Evolutionary conservation across 2,797 vertebrate species (phyloP), one percentile per base, ranked within the genome.

Genomic region (Protonibea diacanthus): DNA sequence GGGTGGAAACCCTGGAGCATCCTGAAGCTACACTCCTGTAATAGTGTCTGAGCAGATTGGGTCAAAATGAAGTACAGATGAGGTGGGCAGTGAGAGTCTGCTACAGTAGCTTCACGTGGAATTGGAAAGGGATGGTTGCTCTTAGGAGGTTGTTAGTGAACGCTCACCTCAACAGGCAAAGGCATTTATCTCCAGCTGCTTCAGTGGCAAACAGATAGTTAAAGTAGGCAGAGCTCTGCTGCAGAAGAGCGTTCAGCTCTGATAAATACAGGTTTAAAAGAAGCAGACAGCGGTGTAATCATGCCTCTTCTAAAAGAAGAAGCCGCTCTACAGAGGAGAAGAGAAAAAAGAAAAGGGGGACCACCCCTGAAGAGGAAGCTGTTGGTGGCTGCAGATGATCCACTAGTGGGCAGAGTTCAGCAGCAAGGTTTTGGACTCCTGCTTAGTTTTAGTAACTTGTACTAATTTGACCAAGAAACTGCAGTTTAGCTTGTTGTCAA

Each of bases 371-470:
- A 6, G 64, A 55, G 21, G 29, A 29, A 42, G 20, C 0, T 51
- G 27, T 2, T 38, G 15, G 18, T 12, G 27, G 33, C 3, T 8
- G 18, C 42, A 21, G 10, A 1, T 33, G 0, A 14, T 49, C 63
- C 87, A 73, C 44, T 21, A 78, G 76, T 9, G 21, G 68, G 64
- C 79, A 82, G 78, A 58, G 29, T 83, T 70, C 21, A 58, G 38
- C 52, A 7, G 4, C 8, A 56, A 29, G 29, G 7, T 7, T 40
- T 48, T 56, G 3, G 33, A 15, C 27, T 55, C 0, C 12, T 51
- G 18, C 15, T 38, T 25, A 20, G 3, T 60, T 53, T 48, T 23
- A 18, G 12, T 6, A 7, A 29, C 2, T 27, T 48, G 14, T 27
- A 27, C 25, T 48, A 17, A 48, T 21, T 62, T 17, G 20, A 23